Conservation (phyloP, 2,797 vertebrate genomes). For the Rhinoraja longicauda region DNA sequence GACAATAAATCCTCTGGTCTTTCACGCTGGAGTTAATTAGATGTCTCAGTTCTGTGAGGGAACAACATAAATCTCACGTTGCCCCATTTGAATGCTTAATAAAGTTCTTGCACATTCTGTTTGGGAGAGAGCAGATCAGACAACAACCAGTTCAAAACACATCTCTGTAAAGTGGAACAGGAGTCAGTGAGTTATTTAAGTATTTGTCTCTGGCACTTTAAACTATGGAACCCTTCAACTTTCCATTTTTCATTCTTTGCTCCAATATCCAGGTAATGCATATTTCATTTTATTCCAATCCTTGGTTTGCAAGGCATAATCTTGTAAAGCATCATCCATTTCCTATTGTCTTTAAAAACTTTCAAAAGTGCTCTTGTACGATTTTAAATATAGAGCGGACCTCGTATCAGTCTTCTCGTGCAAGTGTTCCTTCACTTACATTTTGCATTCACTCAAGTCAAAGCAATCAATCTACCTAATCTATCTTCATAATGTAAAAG, state of each 20-base stretch:
- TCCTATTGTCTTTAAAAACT: neutral
- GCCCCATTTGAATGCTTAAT: neutral
- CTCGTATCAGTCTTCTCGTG: neutral
- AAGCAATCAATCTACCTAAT: neutral
- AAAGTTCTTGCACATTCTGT: neutral
- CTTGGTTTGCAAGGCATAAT: neutral
- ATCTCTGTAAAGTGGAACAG: neutral
- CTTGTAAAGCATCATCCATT: neutral
- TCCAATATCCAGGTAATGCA: neutral
- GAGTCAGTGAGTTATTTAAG: neutral
- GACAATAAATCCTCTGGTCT: neutral
- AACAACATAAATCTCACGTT: constrained; percentile 11
- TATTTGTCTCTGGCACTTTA: neutral
- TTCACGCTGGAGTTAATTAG: constrained; percentile 5
- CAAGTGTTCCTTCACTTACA: neutral
- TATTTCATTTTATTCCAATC: neutral
- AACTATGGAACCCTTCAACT: neutral
- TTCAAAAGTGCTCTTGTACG: neutral
- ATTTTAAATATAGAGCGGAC: neutral
- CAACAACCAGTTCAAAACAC: neutral
- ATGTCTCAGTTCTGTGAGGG: neutral
- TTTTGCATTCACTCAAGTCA: neutral
- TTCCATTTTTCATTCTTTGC: neutral
- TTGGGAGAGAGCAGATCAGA: neutral
- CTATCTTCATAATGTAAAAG: neutral